phyloP scores from a whole-genome alignment of 2,888 invertebrate genomes.

The Apomyelois bistriatella region DNA sequence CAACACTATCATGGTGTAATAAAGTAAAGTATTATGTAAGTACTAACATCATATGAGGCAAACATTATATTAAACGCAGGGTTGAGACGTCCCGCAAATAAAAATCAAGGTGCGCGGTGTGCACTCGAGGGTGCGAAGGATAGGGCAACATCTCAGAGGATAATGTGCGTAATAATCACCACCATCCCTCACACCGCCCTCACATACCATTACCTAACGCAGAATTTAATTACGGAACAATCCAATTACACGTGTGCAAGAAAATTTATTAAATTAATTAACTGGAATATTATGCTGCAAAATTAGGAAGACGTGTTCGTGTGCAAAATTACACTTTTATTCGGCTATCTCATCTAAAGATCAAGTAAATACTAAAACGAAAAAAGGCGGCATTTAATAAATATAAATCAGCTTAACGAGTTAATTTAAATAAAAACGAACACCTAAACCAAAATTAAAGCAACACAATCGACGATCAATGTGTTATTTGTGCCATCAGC shows the following conservation, averaged over 20 bases:
- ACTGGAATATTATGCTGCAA: slow-evolving; percentile 15
- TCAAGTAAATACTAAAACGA: slow-evolving; percentile 30
- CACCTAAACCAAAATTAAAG: too few species aligned
- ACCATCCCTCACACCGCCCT: slow-evolving; percentile 58
- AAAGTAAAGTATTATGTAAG: background rate
- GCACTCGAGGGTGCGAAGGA: slow-evolving; percentile 33
- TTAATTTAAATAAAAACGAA: slow-evolving; percentile 41
- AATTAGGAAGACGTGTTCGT: slow-evolving; percentile 17
- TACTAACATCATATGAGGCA: background rate
- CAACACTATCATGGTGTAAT: background rate
- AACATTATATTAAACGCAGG: slow-evolving; percentile 18
- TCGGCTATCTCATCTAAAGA: slow-evolving; percentile 23
- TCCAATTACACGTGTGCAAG: slow-evolving; percentile 54
- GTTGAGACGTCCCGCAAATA: slow-evolving; percentile 24
- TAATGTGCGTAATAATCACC: slow-evolving; percentile 70
- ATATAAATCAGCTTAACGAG: slow-evolving; percentile 32
- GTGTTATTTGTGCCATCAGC: slow-evolving; percentile 38
- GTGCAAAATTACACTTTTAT: slow-evolving; percentile 7
- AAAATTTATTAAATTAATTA: slow-evolving; percentile 48
- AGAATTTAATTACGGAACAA: slow-evolving; percentile 60
- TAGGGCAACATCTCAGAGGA: slow-evolving; percentile 41
- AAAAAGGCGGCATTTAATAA: slow-evolving; percentile 18
- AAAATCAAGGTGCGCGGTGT: slow-evolving; percentile 43
- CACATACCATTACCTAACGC: slow-evolving; percentile 46
- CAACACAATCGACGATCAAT: slow-evolving; percentile 28